Evolutionary conservation across 2,113 vertebrate genomes (phyloP), one percentile per base, ranked within the genome.

Genomic region (Protomyctophum bolini): DNA sequence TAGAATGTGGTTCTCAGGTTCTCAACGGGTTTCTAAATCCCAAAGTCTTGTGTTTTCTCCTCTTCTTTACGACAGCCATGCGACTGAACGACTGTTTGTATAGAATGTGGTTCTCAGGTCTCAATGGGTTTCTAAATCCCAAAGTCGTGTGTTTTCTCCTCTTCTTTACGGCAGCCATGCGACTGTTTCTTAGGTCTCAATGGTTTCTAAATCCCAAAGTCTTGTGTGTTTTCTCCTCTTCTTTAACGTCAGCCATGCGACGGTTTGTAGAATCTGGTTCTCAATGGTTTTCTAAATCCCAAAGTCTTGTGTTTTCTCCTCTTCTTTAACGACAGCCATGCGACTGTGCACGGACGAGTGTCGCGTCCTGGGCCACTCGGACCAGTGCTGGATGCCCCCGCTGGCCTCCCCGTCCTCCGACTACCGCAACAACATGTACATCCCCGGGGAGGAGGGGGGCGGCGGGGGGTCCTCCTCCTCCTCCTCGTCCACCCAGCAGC

Each of bases 351-450:
- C 98, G 0, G 97, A 99, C 60, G 98, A 99, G 84, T 99, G 98
- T 86, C 89, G 96, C 15, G 92, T 99, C 67, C 91, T 99, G 78
- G 97, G 97, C 15, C 98, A 99, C 88, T 99, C 98, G 0, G 98
- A 99, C 92, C 98, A 98, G 91, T 99, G 98, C 91, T 99, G 98
- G 98, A 99, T 99, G 98, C 97, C 97, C 0, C 97, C 97, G 0
- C 82, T 97, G 28, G 95, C 96, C 15, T 96, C 95, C 0, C 94
- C 88, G 68, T 94, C 96, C 3, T 92, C 94, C 0, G 97, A 99
- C 79, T 99, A 99, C 59, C 91, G 97, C 29, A 97, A 93, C 73
- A 99, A 99, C 91, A 94, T 99, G 96, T 99, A 96, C 91, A 98
- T 98, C 75, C 97, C 97, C 0, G 96, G 96, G 1, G 97, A 99